These are phyloP conservation scores for Molorchus minor DNA, from an alignment of 2,888 invertebrate genomes.

Conservation along the genomic window DNA sequence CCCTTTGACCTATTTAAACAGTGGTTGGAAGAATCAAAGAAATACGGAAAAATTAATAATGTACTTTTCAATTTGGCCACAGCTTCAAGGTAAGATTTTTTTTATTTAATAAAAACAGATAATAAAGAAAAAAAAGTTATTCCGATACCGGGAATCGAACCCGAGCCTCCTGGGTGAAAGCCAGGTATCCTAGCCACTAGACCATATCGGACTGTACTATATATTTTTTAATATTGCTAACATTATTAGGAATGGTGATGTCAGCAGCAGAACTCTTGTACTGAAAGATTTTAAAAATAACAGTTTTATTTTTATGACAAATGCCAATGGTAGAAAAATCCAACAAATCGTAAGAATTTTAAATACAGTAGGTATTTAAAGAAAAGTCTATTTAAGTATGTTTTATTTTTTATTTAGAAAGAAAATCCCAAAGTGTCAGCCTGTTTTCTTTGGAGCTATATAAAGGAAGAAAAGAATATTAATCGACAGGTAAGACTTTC, in stretches of 20 bases:
- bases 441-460: conserved; percentile 62
- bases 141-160: conserved; percentile 71
- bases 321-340: conserved; percentile 60
- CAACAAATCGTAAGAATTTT: conserved; percentile 60
- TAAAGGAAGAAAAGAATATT: conserved; percentile 43
- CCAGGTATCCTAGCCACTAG: conserved; percentile 71
- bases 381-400: not conserved
- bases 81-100: conserved; percentile 60
- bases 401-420: conserved; percentile 53
- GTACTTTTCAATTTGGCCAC: conserved; percentile 60
- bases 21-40: conserved; percentile 60
- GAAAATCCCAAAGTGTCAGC: conserved; percentile 61
- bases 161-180: conserved; percentile 72
- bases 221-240: not conserved
- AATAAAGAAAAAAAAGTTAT: conserved; percentile 37
- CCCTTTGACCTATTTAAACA: conserved; percentile 63
- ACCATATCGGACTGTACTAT: conserved; percentile 64
- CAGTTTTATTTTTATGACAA: conserved; percentile 64
- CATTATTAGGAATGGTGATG: conserved; percentile 58
- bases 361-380: not conserved
- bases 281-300: conserved; percentile 60
- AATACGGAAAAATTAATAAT: conserved; percentile 40
- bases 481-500: conserved; percentile 53
- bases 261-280: conserved; percentile 53
- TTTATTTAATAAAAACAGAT: conserved; percentile 12